phyloP scores from a whole-genome alignment of 2,888 invertebrate genomes.

The Limnephilus lunatus region DNA sequence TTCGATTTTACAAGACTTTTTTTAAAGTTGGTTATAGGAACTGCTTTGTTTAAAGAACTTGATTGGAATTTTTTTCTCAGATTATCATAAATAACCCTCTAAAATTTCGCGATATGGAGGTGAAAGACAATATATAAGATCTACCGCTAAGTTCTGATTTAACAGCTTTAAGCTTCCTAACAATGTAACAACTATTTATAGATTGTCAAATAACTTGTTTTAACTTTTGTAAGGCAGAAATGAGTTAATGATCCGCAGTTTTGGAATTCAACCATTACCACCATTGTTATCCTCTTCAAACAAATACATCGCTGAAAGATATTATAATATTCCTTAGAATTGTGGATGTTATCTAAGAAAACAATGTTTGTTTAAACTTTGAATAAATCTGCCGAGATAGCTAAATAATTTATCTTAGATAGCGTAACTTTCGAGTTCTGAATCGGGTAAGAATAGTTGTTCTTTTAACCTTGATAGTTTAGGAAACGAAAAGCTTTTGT shows the following conservation, averaged over 20 bases:
- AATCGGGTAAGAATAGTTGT: not conserved
- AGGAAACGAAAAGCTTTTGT: not conserved
- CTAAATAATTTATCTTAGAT: not conserved
- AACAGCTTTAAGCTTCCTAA: not conserved
- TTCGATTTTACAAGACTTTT: too few species aligned
- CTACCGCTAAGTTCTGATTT: not conserved
- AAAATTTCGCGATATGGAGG: too few species aligned
- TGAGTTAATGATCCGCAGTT: not conserved
- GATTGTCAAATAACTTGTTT: not conserved
- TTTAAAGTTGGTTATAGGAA: too few species aligned
- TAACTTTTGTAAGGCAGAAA: not conserved
- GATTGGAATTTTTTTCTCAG: too few species aligned
- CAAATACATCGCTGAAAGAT: not conserved
- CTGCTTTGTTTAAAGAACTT: too few species aligned
- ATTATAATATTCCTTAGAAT: not conserved
- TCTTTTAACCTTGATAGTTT: not conserved
- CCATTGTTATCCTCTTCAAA: not conserved
- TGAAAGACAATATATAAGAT: not conserved
- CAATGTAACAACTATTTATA: not conserved
- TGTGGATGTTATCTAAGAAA: not conserved
- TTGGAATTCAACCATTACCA: not conserved
- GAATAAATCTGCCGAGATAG: not conserved
- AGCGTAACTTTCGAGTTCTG: not conserved
- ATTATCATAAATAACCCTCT: too few species aligned
- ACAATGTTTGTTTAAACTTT: not conserved